Conservation (phyloP, 2,888 invertebrate genomes). For the Hanleya hanleyi region DNA sequence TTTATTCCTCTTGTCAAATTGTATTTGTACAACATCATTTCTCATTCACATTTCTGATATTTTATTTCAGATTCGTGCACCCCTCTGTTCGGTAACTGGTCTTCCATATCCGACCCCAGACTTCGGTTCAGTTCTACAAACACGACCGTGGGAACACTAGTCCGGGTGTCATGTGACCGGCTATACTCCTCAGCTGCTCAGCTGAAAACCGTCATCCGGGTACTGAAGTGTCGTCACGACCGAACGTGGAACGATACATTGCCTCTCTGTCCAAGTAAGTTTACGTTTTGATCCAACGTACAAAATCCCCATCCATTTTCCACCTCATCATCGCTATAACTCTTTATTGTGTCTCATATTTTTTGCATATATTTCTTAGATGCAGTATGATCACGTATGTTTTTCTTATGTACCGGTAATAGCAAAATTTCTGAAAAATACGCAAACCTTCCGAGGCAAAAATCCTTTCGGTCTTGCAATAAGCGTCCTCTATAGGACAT, state of each 20-base stretch:
- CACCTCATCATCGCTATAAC: too few species aligned
- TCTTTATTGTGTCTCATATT: too few species aligned
- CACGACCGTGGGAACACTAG: neutral
- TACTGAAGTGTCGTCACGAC: neutral
- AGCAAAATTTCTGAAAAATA: too few species aligned
- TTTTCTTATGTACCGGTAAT: too few species aligned
- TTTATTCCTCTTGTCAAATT: too few species aligned
- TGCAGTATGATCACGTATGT: too few species aligned
- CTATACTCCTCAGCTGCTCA: neutral
- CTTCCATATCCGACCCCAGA: neutral
- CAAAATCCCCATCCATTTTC: too few species aligned
- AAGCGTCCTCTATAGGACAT: too few species aligned
- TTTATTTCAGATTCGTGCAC: neutral
- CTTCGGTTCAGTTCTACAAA: neutral
- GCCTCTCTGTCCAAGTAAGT: neutral
- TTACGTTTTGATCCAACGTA: neutral
- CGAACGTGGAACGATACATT: neutral
- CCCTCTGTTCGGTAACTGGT: neutral
- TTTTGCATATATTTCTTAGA: too few species aligned
- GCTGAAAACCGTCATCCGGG: neutral
- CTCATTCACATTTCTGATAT: neutral
- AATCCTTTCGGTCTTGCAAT: too few species aligned
- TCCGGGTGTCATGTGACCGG: neutral
- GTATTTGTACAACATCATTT: too few species aligned
- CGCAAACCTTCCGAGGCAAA: too few species aligned